A percentile compares a stretch with the other conserved stretches of the same genome.
These are phyloP conservation scores for Camptogramma bilineatum DNA, from an alignment of 2,888 invertebrate genomes.

Conservation along the genomic window DNA sequence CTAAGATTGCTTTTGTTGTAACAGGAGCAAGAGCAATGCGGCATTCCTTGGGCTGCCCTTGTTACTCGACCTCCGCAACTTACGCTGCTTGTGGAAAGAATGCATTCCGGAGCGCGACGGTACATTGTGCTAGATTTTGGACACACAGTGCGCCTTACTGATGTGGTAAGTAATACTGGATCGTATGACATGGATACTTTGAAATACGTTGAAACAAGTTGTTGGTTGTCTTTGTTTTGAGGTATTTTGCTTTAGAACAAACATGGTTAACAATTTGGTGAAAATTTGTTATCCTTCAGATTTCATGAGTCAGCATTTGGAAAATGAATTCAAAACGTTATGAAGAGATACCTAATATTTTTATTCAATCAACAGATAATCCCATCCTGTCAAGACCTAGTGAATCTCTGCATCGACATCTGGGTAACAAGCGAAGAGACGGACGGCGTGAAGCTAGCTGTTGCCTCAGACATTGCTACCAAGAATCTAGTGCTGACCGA, in stretches of 20 bases:
- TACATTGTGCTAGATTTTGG: constrained; percentile 97
- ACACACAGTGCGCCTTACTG: constrained; percentile 93
- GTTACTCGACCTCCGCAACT: constrained; percentile 93
- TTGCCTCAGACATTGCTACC: constrained; percentile 94
- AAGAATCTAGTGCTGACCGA: constrained; percentile 94
- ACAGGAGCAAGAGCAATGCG: constrained; percentile 75
- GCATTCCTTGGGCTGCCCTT: constrained; percentile 91
- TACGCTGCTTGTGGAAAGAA: constrained; percentile 94
- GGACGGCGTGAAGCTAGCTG: constrained; percentile 93
- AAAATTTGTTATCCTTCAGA: no score
- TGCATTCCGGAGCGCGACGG: constrained; percentile 97
- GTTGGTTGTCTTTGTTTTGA: no score
- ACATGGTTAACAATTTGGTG: no score
- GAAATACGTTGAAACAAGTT: no score
- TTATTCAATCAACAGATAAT: constrained; percentile 80
- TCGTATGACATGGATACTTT: no score
- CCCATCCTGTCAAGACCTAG: constrained; percentile 92
- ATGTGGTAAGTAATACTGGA: constrained; percentile 83
- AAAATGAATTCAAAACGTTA: not conserved
- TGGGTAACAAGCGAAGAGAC: constrained; percentile 95
- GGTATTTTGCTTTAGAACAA: no score
- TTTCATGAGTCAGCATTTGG: not conserved
- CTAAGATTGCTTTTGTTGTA: constrained; percentile 8
- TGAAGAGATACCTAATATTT: not conserved
- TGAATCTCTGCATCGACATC: constrained; percentile 94